Evolutionary conservation across 53 echinoderm and acorn worm genomes (phyloP).

Genomic region (Hippasteria phrygiana): DNA sequence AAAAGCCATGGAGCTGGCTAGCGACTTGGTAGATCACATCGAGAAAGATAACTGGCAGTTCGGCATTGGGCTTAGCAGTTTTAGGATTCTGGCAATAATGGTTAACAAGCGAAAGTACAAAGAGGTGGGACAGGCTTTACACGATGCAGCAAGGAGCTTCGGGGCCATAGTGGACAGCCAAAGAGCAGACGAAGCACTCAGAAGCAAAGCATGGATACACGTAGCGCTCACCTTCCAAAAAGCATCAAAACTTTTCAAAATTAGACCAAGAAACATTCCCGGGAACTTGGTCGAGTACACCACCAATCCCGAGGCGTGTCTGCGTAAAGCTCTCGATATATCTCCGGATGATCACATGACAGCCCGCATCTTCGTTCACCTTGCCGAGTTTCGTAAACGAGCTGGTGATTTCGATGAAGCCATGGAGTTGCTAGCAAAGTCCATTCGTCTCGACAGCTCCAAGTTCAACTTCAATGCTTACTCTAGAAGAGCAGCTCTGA

Average conservation of each 20-base stretch:
- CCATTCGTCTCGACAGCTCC: neutral
- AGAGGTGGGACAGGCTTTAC: neutral
- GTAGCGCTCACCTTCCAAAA: neutral
- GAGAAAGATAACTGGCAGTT: constrained; percentile 46
- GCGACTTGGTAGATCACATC: neutral
- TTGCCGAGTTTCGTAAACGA: neutral
- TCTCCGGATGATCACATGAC: neutral
- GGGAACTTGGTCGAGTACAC: neutral
- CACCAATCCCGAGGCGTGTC: neutral
- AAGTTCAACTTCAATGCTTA: neutral
- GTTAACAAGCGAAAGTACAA: neutral
- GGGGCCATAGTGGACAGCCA: neutral
- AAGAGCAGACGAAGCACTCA: neutral
- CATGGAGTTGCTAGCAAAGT: neutral
- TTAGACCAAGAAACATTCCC: neutral
- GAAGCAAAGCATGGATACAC: neutral
- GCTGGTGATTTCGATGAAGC: neutral
- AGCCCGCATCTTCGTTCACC: neutral
- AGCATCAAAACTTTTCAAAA: neutral
- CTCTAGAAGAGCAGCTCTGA: neutral
- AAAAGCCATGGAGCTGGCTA: neutral
- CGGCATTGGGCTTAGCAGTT: neutral
- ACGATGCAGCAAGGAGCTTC: neutral
- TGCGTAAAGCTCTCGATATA: neutral
- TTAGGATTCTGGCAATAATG: neutral